Percentiles rank a stretch among this genome's conserved stretches.
These are phyloP conservation scores for Geodia barretti DNA, from an alignment of 37 sponge, comb jelly and placozoan genomes.

Conservation along the genomic window DNA sequence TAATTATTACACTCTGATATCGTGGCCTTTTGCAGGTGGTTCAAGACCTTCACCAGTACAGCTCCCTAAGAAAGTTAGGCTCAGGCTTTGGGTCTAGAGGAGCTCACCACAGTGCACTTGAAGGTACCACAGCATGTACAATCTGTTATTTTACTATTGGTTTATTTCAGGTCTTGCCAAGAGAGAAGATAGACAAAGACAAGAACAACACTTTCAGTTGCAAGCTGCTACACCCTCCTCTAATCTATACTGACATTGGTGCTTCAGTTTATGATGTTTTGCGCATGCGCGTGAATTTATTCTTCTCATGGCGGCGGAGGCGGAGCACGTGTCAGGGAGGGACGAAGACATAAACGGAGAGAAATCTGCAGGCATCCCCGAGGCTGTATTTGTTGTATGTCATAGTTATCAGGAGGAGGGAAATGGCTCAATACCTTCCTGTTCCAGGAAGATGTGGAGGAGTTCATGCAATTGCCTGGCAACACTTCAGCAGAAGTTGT, in stretches of 20 bases:
- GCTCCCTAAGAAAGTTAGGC: slow-evolving; percentile 62
- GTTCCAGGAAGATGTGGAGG: slow-evolving; percentile 91
- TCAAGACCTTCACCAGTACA: slow-evolving; percentile 40
- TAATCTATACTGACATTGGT: not conserved
- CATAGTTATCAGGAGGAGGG: no score
- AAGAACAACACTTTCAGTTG: slow-evolving; percentile 49
- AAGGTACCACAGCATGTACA: no score
- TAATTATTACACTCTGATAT: not conserved
- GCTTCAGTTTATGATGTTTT: not conserved
- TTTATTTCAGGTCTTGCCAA: slow-evolving; percentile 8
- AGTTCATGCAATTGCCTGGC: slow-evolving; percentile 76
- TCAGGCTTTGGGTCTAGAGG: slow-evolving; percentile 43
- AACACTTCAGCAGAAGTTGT: slow-evolving; percentile 79
- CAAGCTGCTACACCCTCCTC: slow-evolving; percentile 20
- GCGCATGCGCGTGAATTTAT: not conserved
- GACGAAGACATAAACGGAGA: no score
- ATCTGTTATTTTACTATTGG: no score
- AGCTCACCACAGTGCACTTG: not conserved
- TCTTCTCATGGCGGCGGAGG: not conserved
- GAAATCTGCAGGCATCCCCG: slow-evolving; percentile 78
- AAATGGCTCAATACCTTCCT: not conserved
- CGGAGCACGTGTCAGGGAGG: no score
- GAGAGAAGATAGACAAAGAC: slow-evolving; percentile 44
- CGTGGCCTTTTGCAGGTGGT: slow-evolving; percentile 29
- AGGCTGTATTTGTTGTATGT: slow-evolving; percentile 86